These are phyloP conservation scores for Poeciliopsis presidionis DNA, from an alignment of 2,797 vertebrate species.

Conservation along the genomic window DNA sequence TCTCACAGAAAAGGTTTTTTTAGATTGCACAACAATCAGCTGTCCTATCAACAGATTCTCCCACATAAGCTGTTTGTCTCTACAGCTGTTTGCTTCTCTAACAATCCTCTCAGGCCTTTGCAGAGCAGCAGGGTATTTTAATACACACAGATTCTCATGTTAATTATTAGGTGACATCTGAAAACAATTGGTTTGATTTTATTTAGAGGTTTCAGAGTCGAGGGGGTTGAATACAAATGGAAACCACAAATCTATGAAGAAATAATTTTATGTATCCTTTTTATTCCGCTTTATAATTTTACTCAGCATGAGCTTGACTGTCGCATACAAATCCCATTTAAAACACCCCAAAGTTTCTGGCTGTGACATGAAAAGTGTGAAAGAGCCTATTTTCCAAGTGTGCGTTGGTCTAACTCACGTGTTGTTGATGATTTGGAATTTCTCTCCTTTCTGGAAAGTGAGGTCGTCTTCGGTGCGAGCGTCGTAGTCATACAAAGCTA, in stretches of 20 bases:
- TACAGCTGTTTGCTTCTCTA: background rate
- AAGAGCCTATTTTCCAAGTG: background rate
- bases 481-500: conserved; percentile 94
- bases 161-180: background rate
- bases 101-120: background rate
- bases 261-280: background rate
- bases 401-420: conserved; percentile 79
- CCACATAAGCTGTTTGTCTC: background rate
- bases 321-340: background rate
- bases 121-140: background rate
- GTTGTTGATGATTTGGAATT: conserved; percentile 97
- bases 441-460: conserved; percentile 93
- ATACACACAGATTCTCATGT: too few species aligned
- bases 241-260: background rate
- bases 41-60: background rate
- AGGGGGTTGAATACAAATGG: background rate
- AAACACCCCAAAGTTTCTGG: background rate
- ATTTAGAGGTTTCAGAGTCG: background rate
- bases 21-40: background rate
- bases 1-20: background rate
- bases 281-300: background rate
- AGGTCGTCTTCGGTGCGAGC: conserved; percentile 94
- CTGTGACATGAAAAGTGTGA: background rate
- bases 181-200: background rate
- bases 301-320: background rate